Base-by-base conservation (phyloP, 1,140 invertebrate species). In the Idris sp. region DNA sequence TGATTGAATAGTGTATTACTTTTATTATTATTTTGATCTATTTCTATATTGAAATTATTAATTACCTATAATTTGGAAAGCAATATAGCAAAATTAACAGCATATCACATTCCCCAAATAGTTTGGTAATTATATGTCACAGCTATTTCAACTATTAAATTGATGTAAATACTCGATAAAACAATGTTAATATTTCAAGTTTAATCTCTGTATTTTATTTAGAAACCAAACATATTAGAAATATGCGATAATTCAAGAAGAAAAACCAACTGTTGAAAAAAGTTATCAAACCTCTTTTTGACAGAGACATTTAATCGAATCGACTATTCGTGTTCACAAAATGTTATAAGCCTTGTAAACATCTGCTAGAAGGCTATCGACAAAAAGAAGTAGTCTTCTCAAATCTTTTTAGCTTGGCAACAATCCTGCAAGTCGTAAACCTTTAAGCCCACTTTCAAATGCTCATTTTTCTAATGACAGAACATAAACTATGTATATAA, bases 341-440 rank as follows among this genome's bases (percentile, higher is more conserved):
- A 16, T 31, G 26, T 33, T 7, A 9, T 54, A 54, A 67, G 41
- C 40, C 41, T 46, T 54, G 40, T 56, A 54, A 67, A 67, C 62
- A 67, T 53, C 38, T 44, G 31, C 2, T 46, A 14, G n/a, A 36
- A 26, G 19, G 15, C 5, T 36, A 16, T 43, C 51, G 26, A 26
- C 28, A 25, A 18, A 49, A 14, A 22, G 28, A 41, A 49, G 44
- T 41, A 22, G 1, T 7, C 6, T 49, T 33, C 15, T 2, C n/a
- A n/a, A 36, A 41, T 49, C 11, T 10, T 30, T 28, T 35, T 35
- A 44, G 31, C 7, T 48, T 19, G 1, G 15, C 15, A 38, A 16
- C 19, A 0, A 10, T 19, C 14, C 19, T 40, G 5, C 13, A 2
- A 14, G 16, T 13, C 5, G 6, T 15, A 16, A 44, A 13, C 16